Conservation (phyloP, 2,888 invertebrate genomes). For the Nomada ruficornis region DNA sequence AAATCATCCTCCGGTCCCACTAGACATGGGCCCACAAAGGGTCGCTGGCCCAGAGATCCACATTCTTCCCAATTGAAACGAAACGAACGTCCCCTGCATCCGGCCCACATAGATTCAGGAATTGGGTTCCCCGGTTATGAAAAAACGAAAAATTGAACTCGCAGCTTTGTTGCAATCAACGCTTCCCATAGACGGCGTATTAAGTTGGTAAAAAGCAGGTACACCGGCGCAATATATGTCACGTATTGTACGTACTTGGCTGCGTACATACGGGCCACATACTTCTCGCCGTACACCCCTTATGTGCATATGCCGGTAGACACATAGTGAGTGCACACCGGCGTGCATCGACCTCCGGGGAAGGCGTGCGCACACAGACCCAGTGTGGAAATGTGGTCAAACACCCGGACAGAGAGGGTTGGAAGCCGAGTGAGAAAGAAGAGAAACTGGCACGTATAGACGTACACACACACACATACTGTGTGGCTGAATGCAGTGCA, state of each 20-base stretch:
- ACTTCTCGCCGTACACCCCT: slow-evolving; percentile 43
- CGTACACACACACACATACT: slow-evolving; percentile 26
- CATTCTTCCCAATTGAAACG: too few species aligned
- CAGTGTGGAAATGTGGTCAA: slow-evolving; percentile 61
- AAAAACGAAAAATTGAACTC: slow-evolving; percentile 27
- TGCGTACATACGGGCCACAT: slow-evolving; percentile 43
- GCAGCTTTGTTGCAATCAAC: slow-evolving; percentile 52
- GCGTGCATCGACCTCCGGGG: slow-evolving; percentile 59
- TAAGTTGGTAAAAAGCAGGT: slow-evolving; percentile 59
- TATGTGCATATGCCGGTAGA: slow-evolving; percentile 48
- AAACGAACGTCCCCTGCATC: too few species aligned
- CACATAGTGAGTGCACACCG: slow-evolving; percentile 59
- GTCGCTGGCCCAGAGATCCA: too few species aligned
- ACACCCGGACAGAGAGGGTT: slow-evolving; percentile 42
- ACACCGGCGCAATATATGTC: slow-evolving; percentile 54
- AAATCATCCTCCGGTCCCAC: too few species aligned
- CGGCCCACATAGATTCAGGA: neutral
- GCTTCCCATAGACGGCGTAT: slow-evolving; percentile 46
- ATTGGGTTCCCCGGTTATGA: neutral
- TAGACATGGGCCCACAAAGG: too few species aligned
- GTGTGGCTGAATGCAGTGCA: slow-evolving; percentile 60
- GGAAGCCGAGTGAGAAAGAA: neutral
- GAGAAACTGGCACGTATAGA: neutral
- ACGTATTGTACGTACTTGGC: slow-evolving; percentile 53
- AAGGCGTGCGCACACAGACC: slow-evolving; percentile 24